Conservation (phyloP, 2,888 invertebrate species). For the Chymomyza procnemis region DNA sequence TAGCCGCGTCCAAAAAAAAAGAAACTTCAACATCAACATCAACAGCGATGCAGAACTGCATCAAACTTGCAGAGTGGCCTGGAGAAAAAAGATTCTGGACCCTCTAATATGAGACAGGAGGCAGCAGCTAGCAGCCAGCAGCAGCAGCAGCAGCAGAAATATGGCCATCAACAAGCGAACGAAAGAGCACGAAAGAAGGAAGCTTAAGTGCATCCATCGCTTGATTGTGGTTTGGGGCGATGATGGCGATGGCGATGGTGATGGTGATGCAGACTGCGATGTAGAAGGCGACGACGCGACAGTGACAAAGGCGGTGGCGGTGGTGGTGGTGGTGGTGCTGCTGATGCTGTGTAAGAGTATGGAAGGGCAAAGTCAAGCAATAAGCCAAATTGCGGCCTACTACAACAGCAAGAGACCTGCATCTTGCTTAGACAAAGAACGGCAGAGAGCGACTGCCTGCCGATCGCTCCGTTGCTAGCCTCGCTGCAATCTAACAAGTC, state of each 20-base stretch:
- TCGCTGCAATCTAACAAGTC: conserved; percentile 60
- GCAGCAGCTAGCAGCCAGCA: conserved; percentile 1
- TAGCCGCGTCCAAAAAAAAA: conserved; percentile 15
- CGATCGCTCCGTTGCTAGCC: conserved; percentile 30
- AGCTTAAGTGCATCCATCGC: conserved; percentile 53
- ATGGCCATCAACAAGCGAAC: conserved; percentile 59
- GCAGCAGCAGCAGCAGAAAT: conserved; percentile 27
- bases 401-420: conserved; percentile 37
- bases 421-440: not conserved
- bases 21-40: not conserved
- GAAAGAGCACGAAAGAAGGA: conserved; percentile 67
- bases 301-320: not conserved
- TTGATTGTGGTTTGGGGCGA: conserved; percentile 22
- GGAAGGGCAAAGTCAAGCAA: conserved; percentile 18
- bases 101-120: not conserved
- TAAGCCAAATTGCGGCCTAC: conserved; percentile 61
- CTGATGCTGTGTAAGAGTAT: too few relatives aligned
- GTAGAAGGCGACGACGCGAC: not conserved
- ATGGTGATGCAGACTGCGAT: not conserved
- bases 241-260: not conserved
- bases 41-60: not conserved
- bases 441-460: conserved; percentile 3
- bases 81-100: not conserved
- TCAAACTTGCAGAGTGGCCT: not conserved
- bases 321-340: too few relatives aligned